These are phyloP conservation scores for Lineus longissimus DNA, from an alignment of 1,140 invertebrate genomes.

Conservation along the genomic window DNA sequence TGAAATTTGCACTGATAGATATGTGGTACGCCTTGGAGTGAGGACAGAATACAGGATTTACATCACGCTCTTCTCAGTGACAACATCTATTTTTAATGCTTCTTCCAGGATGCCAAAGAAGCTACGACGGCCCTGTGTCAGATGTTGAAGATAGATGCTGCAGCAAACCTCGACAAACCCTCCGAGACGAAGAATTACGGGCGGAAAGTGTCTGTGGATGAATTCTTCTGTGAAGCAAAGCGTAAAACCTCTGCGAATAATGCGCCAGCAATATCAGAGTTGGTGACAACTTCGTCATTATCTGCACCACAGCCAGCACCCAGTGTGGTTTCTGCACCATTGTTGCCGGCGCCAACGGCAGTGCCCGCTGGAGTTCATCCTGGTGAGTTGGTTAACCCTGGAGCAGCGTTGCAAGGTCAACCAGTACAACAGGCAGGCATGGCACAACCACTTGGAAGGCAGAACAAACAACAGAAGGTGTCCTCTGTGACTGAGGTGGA, in stretches of 20 bases:
- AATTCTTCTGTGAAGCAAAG: constrained; percentile 34
- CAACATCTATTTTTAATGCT: neutral
- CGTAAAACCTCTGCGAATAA: no score
- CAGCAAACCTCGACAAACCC: neutral
- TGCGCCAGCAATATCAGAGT: no score
- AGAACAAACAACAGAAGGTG: constrained; percentile 1
- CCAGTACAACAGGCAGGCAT: constrained; percentile 10
- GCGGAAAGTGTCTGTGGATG: constrained; percentile 41
- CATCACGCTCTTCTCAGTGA: neutral
- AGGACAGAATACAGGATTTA: no score
- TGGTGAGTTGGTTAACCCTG: neutral
- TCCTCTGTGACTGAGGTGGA: constrained; percentile 26
- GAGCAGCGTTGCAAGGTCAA: neutral
- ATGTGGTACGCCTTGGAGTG: no score
- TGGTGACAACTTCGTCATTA: neutral
- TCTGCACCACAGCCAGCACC: neutral
- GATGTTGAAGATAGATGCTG: constrained; percentile 27
- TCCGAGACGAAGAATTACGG: constrained; percentile 23
- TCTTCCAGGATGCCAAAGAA: constrained; percentile 15
- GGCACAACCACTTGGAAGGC: neutral
- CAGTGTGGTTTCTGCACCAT: neutral
- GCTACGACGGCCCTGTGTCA: constrained; percentile 28
- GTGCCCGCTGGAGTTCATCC: neutral
- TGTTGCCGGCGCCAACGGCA: no score
- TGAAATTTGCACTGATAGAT: no score